Conservation (phyloP, 2,888 invertebrate species). For the Rhopalosiphum nymphaeae region DNA sequence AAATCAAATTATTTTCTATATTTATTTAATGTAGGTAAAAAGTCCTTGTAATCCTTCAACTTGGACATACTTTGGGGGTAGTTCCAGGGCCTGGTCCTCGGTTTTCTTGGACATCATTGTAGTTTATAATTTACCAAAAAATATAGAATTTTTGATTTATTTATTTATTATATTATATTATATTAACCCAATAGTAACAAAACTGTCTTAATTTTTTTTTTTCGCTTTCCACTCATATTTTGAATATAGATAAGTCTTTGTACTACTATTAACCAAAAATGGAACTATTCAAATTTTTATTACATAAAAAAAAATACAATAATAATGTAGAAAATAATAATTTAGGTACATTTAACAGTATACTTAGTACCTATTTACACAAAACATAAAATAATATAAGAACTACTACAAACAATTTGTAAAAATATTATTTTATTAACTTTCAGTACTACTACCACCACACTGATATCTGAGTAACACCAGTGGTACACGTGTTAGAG, state of each 20-base stretch:
- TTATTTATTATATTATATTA: too few species aligned
- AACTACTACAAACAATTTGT: not conserved
- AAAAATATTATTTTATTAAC: not conserved
- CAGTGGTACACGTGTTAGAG: not conserved
- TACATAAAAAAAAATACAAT: not conserved
- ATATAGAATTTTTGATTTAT: not conserved
- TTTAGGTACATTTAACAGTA: not conserved
- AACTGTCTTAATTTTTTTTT: not conserved
- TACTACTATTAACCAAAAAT: not conserved
- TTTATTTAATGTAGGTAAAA: too few species aligned
- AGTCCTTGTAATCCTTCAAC: too few species aligned
- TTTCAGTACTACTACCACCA: not conserved
- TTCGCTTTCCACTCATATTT: not conserved
- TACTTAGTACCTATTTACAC: not conserved
- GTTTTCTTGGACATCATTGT: too few species aligned
- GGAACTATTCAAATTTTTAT: not conserved
- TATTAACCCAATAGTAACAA: not conserved
- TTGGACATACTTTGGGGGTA: too few species aligned
- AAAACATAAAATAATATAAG: not conserved
- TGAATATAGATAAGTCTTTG: not conserved
- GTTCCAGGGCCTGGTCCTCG: too few species aligned
- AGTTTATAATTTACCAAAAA: not conserved
- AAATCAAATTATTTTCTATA: too few species aligned
- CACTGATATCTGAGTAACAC: not conserved
- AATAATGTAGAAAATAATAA: not conserved